Evolutionary conservation across 2,888 invertebrate genomes (phyloP).

Genomic region (Drosophila recens): DNA sequence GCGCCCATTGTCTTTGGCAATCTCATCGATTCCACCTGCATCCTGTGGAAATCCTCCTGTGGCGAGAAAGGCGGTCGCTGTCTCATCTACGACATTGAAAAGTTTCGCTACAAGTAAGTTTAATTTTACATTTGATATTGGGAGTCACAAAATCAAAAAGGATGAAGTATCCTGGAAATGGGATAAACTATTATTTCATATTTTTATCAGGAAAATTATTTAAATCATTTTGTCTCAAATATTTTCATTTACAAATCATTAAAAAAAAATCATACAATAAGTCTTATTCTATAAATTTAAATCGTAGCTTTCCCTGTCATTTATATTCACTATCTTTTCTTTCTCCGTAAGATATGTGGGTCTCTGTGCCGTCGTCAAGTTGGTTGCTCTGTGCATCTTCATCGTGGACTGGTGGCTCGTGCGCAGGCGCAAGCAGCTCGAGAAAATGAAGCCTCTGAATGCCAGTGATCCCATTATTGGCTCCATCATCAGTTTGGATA

Average conservation of each 20-base stretch:
- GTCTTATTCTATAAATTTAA: no score
- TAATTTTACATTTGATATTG: no score
- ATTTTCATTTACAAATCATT: no score
- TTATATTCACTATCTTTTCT: neutral
- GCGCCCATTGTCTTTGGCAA: conserved; percentile 98
- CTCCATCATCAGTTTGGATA: conserved; percentile 94
- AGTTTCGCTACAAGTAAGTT: conserved; percentile 93
- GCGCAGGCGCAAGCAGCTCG: conserved; percentile 89
- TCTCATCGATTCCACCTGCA: conserved; percentile 96
- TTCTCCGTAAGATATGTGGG: conserved; percentile 90
- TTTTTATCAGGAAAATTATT: no score
- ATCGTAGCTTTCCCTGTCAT: no score
- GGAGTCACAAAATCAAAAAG: no score
- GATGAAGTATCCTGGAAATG: no score
- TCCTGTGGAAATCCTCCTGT: conserved; percentile 95
- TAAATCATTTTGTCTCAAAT: no score
- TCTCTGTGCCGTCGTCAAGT: conserved; percentile 94
- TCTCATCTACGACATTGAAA: conserved; percentile 96
- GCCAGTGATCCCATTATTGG: conserved; percentile 89
- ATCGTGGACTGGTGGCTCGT: conserved; percentile 96
- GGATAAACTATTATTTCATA: no score
- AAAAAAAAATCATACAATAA: no score
- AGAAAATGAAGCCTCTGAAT: conserved; percentile 87
- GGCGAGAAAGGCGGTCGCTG: conserved; percentile 95
- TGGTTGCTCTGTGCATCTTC: conserved; percentile 94